Conservation (phyloP, 2,888 invertebrate genomes). For the Disparrhopalites patrizii region DNA sequence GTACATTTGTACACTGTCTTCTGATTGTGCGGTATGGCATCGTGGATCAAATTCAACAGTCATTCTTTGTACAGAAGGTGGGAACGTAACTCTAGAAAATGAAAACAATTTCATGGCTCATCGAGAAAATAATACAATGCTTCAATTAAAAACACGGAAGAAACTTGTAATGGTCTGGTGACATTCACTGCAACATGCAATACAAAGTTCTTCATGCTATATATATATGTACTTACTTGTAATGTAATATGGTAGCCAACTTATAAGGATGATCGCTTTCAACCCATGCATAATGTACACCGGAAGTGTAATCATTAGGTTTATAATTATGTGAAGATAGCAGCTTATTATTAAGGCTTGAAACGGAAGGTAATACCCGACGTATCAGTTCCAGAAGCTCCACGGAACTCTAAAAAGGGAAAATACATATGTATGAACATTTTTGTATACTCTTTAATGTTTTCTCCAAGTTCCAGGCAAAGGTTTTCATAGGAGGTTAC, state of each 20-base stretch:
- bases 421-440: neutral
- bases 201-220: neutral
- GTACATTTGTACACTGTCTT: slow-evolving; percentile 67
- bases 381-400: slow-evolving; percentile 80
- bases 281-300: slow-evolving; percentile 82
- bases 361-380: slow-evolving; percentile 81
- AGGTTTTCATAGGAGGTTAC: no score
- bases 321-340: slow-evolving; percentile 14
- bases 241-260: slow-evolving; percentile 77
- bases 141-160: neutral
- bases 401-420: slow-evolving; percentile 65
- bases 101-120: neutral
- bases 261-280: slow-evolving; percentile 98
- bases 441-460: neutral
- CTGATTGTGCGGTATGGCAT: slow-evolving; percentile 87
- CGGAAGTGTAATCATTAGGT: slow-evolving; percentile 50
- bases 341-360: slow-evolving; percentile 65
- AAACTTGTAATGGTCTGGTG: neutral
- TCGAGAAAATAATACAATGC: neutral
- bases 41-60: slow-evolving; percentile 88
- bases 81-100: slow-evolving; percentile 69
- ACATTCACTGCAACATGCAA: neutral
- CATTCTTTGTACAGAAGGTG: slow-evolving; percentile 82
- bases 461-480: neutral
- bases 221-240: slow-evolving; percentile 57